Evolutionary conservation across 2,888 invertebrate species (phyloP), one percentile per base, ranked within the genome.

Genomic region (Drosophila formosana): DNA sequence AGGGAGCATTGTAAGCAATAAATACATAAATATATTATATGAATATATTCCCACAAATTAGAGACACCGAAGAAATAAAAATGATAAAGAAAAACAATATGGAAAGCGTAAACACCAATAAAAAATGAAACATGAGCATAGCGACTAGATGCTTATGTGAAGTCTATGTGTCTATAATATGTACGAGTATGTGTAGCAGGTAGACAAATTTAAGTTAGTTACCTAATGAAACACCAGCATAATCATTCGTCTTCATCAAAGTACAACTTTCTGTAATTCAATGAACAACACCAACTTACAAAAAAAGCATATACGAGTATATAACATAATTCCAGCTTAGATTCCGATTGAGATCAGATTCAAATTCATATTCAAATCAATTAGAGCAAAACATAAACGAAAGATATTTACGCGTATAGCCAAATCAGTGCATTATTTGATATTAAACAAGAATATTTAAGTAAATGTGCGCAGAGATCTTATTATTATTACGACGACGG

Each of bases 381-480:
- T 79, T 74, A 77, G 49, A 76, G 49, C 49, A 66, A 55, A 43
- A 69, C 41, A 63, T 46, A 61, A 57, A 55, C 23, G 43, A 57
- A 67, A 50, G 34, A 80, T 71, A 66, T 39, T 68, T 63, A 67
- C 18, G 73, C 52, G 50, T 74, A 76, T 78, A 72, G 74, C 75
- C 79, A 78, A 86, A 69, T 78, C 78, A 75, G 89, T 77, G 84
- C 84, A 77, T 83, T 84, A 89, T 81, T 87, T 87, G 81, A 87
- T 79, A 89, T 84, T 70, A 82, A 76, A 66, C 61, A 63, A 6
- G 45, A 56, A 72, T 72, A 49, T 76, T 74, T 75, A 73, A 55
- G 64, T 75, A 68, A 51, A 43, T 60, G 55, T 74, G 58, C 51
- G 34, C 41, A 62, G 47, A 53, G 47, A 61, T 58, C 60, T 46